A percentile compares a stretch with the other conserved stretches of the same genome.
Conservation (phyloP, 2,113 vertebrate genomes). For the Toxotes jaculatrix region DNA sequence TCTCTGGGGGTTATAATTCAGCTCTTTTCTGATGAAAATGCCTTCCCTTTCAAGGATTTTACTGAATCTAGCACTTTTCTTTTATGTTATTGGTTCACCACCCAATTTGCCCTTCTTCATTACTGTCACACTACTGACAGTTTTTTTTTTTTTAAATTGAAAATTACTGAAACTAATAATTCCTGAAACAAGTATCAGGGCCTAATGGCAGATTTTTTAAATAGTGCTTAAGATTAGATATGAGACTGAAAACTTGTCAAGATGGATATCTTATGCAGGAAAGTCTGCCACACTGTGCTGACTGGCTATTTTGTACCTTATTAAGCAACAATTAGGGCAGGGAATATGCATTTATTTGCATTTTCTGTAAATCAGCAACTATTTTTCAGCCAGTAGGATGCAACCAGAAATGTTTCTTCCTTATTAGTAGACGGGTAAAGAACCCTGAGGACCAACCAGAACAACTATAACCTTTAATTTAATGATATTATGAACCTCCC, state of each 20-base stretch:
- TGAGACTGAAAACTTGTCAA: slow-evolving; percentile 7
- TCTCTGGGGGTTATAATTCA: slow-evolving; percentile 2
- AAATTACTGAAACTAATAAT: not conserved
- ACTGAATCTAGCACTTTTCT: not conserved
- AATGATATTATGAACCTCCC: not conserved
- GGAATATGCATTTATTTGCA: slow-evolving; percentile 68
- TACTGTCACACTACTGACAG: not conserved
- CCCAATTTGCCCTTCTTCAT: not conserved
- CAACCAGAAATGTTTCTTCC: slow-evolving; percentile 19
- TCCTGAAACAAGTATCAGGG: slow-evolving; percentile 2
- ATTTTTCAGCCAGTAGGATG: slow-evolving; percentile 32
- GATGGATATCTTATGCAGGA: slow-evolving; percentile 20
- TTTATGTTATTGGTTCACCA: not conserved
- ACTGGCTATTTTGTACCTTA: slow-evolving; percentile 52
- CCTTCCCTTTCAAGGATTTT: slow-evolving; percentile 9
- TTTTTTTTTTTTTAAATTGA: not conserved
- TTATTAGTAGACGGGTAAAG: slow-evolving; percentile 24
- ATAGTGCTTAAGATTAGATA: not conserved
- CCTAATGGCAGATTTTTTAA: not conserved
- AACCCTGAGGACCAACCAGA: slow-evolving; percentile 17
- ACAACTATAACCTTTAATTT: slow-evolving; percentile 33
- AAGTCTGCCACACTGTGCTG: slow-evolving; percentile 47
- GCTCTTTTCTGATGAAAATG: slow-evolving; percentile 15
- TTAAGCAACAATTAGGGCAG: slow-evolving; percentile 48
- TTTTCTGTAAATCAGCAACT: slow-evolving; percentile 56